A percentile compares a stretch with the other conserved stretches of the same genome.
Conservation (phyloP, 1,140 invertebrate species). For the Ephestia elutella region DNA sequence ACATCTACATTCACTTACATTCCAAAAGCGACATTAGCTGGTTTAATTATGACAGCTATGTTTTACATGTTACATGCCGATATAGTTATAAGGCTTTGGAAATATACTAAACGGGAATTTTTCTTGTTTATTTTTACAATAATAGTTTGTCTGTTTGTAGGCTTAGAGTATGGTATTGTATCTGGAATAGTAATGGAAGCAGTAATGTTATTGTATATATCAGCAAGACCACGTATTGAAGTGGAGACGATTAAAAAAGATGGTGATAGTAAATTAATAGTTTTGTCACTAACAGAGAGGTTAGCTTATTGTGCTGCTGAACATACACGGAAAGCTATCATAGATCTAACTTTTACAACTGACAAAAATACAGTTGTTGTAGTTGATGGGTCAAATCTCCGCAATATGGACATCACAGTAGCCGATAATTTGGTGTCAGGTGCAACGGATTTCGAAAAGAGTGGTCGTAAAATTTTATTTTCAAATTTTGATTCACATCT, state of each 20-base stretch:
- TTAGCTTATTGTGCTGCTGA: slow-evolving; percentile 58
- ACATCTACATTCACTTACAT: slow-evolving; percentile 62
- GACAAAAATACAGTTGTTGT: slow-evolving; percentile 31
- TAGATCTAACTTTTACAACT: slow-evolving; percentile 30
- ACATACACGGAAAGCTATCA: slow-evolving; percentile 36
- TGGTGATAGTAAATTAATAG: slow-evolving; percentile 26
- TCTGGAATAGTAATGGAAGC: slow-evolving; percentile 50
- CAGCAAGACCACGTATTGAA: slow-evolving; percentile 39
- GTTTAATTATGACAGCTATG: slow-evolving; percentile 63
- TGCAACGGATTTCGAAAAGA: slow-evolving; percentile 48
- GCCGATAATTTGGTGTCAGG: slow-evolving; percentile 53
- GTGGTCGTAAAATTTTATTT: slow-evolving; percentile 35
- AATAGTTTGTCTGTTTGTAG: slow-evolving; percentile 39
- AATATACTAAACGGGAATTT: slow-evolving; percentile 47
- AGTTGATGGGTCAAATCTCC: slow-evolving; percentile 45
- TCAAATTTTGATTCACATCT: slow-evolving; percentile 44
- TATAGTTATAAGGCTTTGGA: slow-evolving; percentile 49
- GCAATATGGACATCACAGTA: slow-evolving; percentile 51
- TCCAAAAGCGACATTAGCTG: slow-evolving; percentile 61
- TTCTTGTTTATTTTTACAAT: slow-evolving; percentile 41
- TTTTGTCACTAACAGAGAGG: slow-evolving; percentile 34
- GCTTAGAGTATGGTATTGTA: slow-evolving; percentile 63
- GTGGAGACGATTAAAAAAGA: slow-evolving; percentile 27
- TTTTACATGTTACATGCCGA: slow-evolving; percentile 54
- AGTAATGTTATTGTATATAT: slow-evolving; percentile 40